Conservation (phyloP, 2,888 invertebrate genomes). For the Diloba caeruleocephala region DNA sequence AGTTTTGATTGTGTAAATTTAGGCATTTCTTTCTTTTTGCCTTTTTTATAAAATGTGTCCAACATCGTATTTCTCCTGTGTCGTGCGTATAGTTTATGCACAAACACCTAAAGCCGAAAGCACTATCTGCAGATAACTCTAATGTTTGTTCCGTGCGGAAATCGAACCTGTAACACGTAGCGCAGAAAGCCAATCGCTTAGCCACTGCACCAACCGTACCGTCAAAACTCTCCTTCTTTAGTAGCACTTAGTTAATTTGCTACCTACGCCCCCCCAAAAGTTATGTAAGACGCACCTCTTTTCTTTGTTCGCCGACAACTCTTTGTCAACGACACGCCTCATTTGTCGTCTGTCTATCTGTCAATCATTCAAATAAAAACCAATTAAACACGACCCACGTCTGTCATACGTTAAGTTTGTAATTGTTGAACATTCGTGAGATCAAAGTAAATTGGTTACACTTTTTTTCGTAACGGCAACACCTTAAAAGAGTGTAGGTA, state of each 20-base stretch:
- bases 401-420: background rate
- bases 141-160: no score
- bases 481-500: constrained; percentile 30
- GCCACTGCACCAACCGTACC: no score
- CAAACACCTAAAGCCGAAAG: no score
- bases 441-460: constrained; percentile 28
- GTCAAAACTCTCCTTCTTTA: background rate
- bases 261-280: constrained; percentile 17
- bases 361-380: constrained; percentile 43
- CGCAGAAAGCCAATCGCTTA: no score
- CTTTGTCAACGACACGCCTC: constrained; percentile 50
- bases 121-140: no score
- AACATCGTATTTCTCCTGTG: no score
- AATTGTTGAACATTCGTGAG: constrained; percentile 8
- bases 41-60: no score
- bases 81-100: no score
- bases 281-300: constrained; percentile 31
- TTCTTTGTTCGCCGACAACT: constrained; percentile 48
- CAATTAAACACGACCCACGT: constrained; percentile 16
- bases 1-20: no score
- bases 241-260: constrained; percentile 1
- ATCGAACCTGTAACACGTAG: no score
- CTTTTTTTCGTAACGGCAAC: constrained; percentile 24
- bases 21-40: no score
- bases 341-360: constrained; percentile 59